phyloP scores from a whole-genome alignment of 1,140 invertebrate genomes.

The Drosophila biarmipes region DNA sequence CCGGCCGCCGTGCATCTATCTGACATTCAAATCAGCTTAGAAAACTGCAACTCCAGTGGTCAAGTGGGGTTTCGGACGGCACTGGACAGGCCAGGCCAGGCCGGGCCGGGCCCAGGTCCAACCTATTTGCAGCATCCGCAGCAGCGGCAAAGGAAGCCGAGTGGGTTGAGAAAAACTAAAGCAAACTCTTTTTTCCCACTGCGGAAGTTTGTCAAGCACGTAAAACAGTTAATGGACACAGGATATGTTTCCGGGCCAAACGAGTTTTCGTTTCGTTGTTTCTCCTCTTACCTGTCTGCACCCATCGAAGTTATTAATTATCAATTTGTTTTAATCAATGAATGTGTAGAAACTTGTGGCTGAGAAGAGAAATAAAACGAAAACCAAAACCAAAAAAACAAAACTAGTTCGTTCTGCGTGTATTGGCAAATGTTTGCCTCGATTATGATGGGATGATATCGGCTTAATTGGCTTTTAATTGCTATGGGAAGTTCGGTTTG shows the following conservation, averaged over 20 bases:
- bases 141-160: conserved; percentile 43
- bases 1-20: conserved; percentile 52
- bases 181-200: conserved; percentile 32
- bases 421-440: conserved; percentile 13
- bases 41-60: conserved; percentile 60
- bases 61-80: conserved; percentile 26
- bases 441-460: conserved; percentile 26
- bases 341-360: conserved; percentile 40
- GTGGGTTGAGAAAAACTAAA: conserved; percentile 42
- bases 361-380: conserved; percentile 7
- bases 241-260: conserved; percentile 78
- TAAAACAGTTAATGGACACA: conserved; percentile 82
- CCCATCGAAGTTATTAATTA: conserved; percentile 77
- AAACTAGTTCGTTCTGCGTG: conserved; percentile 50
- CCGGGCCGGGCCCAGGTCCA: conserved; percentile 48
- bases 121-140: conserved; percentile 72
- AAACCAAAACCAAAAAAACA: conserved; percentile 1
- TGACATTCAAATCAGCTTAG: conserved; percentile 80
- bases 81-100: conserved; percentile 25
- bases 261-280: conserved; percentile 38
- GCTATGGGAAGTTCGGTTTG: conserved; percentile 74
- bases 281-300: conserved; percentile 39
- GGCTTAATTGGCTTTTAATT: conserved; percentile 75
- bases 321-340: conserved; percentile 69
- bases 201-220: conserved; percentile 76